These are phyloP conservation scores for Steinernema scapterisci DNA, from an alignment of 2,888 invertebrate genomes.

Conservation along the genomic window DNA sequence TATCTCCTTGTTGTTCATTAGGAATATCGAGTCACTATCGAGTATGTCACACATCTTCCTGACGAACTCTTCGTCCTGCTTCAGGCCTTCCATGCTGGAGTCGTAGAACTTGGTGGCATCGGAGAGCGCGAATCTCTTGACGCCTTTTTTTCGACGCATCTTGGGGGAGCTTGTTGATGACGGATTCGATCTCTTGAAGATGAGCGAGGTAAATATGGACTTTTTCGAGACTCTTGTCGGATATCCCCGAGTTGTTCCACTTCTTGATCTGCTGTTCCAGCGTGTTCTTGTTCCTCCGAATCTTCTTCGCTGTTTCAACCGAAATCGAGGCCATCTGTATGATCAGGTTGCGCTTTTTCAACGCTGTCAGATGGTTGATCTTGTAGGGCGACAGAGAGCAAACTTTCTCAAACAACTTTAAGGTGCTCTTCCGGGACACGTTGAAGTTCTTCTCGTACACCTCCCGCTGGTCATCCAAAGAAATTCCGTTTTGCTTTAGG, in stretches of 20 bases:
- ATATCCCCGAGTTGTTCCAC: not conserved
- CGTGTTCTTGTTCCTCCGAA: not conserved
- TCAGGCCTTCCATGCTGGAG: not conserved
- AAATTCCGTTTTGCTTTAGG: slow-evolving; percentile 16
- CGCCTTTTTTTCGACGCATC: not conserved
- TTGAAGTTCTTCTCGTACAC: not conserved
- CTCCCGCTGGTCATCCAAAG: not conserved
- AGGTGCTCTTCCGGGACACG: not conserved
- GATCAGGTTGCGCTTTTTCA: not conserved
- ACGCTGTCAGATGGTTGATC: not conserved
- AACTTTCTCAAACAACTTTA: not conserved
- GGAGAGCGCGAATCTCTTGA: not conserved
- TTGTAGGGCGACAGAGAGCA: not conserved
- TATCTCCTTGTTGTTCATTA: slow-evolving; percentile 36
- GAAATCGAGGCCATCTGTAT: not conserved
- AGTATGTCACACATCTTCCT: slow-evolving; percentile 28
- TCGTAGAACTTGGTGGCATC: slow-evolving; percentile 2
- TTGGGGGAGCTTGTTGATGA: not conserved
- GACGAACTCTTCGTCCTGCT: slow-evolving; percentile 34
- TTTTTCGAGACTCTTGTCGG: slow-evolving; percentile 4
- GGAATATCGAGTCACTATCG: slow-evolving; percentile 31
- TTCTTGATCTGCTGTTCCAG: not conserved
- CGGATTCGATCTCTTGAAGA: not conserved
- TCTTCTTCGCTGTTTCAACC: not conserved
- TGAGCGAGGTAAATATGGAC: slow-evolving; percentile 39